A percentile compares a stretch with the other conserved stretches of the same genome.
Conservation (phyloP, 2,888 invertebrate species). For the Augiades crinisus region DNA sequence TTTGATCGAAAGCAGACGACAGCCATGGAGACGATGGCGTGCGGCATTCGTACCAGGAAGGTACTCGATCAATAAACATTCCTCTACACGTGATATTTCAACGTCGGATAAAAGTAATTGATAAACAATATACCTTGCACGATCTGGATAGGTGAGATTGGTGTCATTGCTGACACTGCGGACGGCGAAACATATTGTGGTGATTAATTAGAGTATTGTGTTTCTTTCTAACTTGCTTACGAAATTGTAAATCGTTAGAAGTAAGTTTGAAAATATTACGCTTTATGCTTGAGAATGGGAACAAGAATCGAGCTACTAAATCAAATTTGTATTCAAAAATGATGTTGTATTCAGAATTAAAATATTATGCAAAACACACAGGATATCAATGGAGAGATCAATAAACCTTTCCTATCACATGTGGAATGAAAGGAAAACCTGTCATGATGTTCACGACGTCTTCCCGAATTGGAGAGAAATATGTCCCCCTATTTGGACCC, state of each 20-base stretch:
- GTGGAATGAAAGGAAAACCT: constrained; percentile 9
- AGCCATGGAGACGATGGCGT: constrained; percentile 3
- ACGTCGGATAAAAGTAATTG: constrained; percentile 11
- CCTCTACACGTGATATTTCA: constrained; percentile 7
- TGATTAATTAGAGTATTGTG: too few relatives aligned
- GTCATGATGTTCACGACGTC: not conserved
- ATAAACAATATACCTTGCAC: not conserved
- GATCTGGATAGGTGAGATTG: not conserved
- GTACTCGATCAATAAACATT: constrained; percentile 19
- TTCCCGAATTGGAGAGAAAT: constrained; percentile 10
- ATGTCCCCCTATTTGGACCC: constrained; percentile 14
- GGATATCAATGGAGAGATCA: too few relatives aligned
- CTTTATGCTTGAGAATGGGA: too few relatives aligned
- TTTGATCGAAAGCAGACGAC: constrained; percentile 19
- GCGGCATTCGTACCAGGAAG: constrained; percentile 4
- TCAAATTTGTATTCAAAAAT: too few relatives aligned
- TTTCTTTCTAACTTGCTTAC: too few relatives aligned
- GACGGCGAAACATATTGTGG: too few relatives aligned
- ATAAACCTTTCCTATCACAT: not conserved
- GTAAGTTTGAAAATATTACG: too few relatives aligned
- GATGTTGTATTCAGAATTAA: too few relatives aligned
- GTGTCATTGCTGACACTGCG: not conserved
- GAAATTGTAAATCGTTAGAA: too few relatives aligned
- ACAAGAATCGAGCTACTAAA: too few relatives aligned
- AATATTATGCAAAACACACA: too few relatives aligned